Evolutionary conservation across 1,140 invertebrate species (phyloP).

Genomic region (Aphelenchoides fujianensis): DNA sequence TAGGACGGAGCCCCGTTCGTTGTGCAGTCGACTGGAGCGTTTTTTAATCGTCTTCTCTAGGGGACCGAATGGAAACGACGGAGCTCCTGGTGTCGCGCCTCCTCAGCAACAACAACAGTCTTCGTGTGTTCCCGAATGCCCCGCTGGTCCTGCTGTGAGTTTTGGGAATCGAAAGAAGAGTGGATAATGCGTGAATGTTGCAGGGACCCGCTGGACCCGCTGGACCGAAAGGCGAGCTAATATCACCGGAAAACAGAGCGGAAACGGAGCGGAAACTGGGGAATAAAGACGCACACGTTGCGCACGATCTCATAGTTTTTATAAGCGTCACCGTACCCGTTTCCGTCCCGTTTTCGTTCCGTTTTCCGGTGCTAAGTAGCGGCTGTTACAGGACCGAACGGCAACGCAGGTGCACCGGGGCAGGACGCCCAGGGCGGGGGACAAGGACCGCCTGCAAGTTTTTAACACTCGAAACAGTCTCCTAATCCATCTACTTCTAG

Average conservation of each 20-base stretch:
- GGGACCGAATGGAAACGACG: slow-evolving; percentile 34
- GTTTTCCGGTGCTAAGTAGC: no score
- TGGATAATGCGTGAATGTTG: neutral
- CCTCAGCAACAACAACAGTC: slow-evolving; percentile 23
- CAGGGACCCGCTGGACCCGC: neutral
- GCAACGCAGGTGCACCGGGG: slow-evolving; percentile 1
- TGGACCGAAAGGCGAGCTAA: slow-evolving; percentile 1
- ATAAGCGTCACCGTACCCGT: no score
- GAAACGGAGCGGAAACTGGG: no score
- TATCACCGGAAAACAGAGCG: no score
- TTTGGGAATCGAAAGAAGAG: neutral
- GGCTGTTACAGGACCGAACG: neutral
- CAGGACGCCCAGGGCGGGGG: slow-evolving; percentile 10
- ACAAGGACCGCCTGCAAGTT: slow-evolving; percentile 2
- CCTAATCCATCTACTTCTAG: slow-evolving; percentile 3
- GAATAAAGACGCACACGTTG: no score
- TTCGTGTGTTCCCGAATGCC: slow-evolving; percentile 48
- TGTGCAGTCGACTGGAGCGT: no score
- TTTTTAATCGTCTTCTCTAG: no score
- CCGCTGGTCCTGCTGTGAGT: slow-evolving; percentile 27
- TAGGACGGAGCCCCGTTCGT: slow-evolving; percentile 42
- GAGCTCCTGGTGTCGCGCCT: slow-evolving; percentile 36
- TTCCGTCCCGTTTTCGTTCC: no score
- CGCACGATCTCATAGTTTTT: no score
- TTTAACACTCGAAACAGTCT: neutral